A percentile compares a stretch with the other conserved stretches of the same genome.
These are phyloP conservation scores for Synanthedon tipuliformis DNA, from an alignment of 2,888 invertebrate species.

Conservation along the genomic window DNA sequence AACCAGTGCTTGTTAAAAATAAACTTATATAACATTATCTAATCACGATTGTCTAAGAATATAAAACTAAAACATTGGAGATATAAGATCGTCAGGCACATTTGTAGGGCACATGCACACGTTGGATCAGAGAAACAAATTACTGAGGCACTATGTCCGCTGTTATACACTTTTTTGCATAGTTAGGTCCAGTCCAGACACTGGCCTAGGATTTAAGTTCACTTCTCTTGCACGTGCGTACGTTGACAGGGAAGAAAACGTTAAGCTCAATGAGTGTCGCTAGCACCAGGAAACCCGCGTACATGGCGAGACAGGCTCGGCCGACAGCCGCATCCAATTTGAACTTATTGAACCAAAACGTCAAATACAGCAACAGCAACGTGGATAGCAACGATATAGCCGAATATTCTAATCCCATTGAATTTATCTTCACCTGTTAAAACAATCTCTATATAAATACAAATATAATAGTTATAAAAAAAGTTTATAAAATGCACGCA, in stretches of 20 bases:
- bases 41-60: no score
- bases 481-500: not conserved
- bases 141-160: constrained; percentile 22
- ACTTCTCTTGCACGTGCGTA: constrained; percentile 82
- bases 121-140: constrained; percentile 10
- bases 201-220: constrained; percentile 46
- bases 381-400: constrained; percentile 90
- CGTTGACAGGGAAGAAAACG: constrained; percentile 91
- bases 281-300: constrained; percentile 86
- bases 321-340: constrained; percentile 88
- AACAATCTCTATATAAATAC: constrained; percentile 6
- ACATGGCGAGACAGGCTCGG: constrained; percentile 85
- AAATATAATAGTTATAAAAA: not conserved
- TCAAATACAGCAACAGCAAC: constrained; percentile 83
- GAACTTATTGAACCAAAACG: constrained; percentile 89
- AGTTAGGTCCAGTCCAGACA: constrained; percentile 26
- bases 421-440: constrained; percentile 84
- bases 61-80: constrained; percentile 5
- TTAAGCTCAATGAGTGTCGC: constrained; percentile 93
- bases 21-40: no score
- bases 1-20: no score
- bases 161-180: constrained; percentile 16
- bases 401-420: constrained; percentile 90
- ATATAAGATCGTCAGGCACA: constrained; percentile 13
- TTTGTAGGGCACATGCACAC: constrained; percentile 16